Evolutionary conservation across 2,113 vertebrate species (phyloP).

Genomic region (Equus quagga): DNA sequence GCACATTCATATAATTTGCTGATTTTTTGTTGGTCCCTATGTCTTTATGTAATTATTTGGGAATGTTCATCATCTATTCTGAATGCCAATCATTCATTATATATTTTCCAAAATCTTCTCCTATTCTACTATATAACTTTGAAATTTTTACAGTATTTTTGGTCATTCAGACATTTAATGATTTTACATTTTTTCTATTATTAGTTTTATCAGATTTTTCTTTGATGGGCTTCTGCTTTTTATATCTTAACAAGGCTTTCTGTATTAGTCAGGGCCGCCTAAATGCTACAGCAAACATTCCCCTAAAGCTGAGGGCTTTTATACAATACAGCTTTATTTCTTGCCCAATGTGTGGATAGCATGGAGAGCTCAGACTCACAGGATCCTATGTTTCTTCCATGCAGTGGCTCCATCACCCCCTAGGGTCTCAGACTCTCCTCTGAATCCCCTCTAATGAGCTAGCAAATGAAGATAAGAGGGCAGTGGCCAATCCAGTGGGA

Average conservation of each 20-base stretch:
- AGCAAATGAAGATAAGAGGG: not conserved
- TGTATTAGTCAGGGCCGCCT: not conserved
- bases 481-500: too few relatives aligned
- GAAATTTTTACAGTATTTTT: not conserved
- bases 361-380: not conserved
- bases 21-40: not conserved
- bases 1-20: not conserved
- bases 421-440: not conserved
- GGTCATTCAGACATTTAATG: not conserved
- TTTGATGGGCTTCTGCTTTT: not conserved
- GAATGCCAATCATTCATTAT: not conserved
- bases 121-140: not conserved
- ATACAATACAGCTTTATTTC: not conserved
- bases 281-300: not conserved
- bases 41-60: not conserved
- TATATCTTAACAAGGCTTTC: not conserved
- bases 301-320: not conserved
- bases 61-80: not conserved
- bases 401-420: not conserved
- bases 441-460: not conserved
- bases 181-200: not conserved
- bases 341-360: not conserved
- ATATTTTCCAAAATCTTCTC: not conserved
- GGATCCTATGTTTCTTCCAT: too few relatives aligned
- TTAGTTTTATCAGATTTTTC: not conserved